Evolutionary conservation across 2,888 invertebrate species (phyloP).

Genomic region (Coenonympha glycerion): DNA sequence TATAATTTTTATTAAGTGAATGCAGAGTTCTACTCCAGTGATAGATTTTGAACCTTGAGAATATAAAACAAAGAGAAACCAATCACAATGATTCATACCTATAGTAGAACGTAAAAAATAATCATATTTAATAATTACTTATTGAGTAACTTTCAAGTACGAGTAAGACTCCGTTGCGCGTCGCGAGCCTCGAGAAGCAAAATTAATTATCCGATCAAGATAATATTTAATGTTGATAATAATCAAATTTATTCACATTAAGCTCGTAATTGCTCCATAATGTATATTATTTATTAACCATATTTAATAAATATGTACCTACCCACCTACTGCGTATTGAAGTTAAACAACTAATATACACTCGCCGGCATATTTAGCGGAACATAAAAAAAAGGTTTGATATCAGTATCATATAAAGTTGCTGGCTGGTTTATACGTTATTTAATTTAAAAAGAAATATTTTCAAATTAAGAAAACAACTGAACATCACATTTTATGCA

Average conservation of each 20-base stretch:
- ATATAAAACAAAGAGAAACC: not conserved
- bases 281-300: constrained; percentile 23
- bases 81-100: not conserved
- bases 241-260: constrained; percentile 28
- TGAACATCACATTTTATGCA: too few relatives aligned
- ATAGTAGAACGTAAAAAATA: not conserved
- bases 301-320: constrained; percentile 19
- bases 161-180: constrained; percentile 16
- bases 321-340: constrained; percentile 11
- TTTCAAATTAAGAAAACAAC: too few relatives aligned
- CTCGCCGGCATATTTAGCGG: too few relatives aligned
- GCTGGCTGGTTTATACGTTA: too few relatives aligned
- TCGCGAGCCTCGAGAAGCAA: constrained; percentile 16
- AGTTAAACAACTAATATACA: constrained; percentile 1
- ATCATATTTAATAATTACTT: not conserved
- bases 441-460: too few relatives aligned
- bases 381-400: too few relatives aligned
- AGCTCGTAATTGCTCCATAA: constrained; percentile 21
- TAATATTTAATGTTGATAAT: constrained; percentile 27
- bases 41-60: too few relatives aligned
- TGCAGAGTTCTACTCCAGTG: too few relatives aligned
- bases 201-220: constrained; percentile 27
- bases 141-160: constrained; percentile 12
- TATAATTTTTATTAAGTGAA: too few relatives aligned
- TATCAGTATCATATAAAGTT: too few relatives aligned